Evolutionary conservation across 2,888 invertebrate species (phyloP), one percentile per base, ranked within the genome.

Genomic region (Aphrophora alni): DNA sequence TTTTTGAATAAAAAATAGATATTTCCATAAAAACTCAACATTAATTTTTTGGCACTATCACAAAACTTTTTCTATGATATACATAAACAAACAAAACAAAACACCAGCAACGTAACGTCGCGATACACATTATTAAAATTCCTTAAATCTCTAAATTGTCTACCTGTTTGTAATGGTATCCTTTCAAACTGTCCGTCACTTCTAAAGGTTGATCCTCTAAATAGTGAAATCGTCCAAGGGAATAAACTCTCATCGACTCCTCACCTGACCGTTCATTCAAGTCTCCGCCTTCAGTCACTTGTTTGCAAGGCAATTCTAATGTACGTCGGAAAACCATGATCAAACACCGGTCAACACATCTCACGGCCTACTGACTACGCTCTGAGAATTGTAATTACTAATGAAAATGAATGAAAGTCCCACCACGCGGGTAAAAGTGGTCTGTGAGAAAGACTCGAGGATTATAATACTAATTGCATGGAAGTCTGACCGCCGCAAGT

Each of bases 111-210:
- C n/a, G n/a, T n/a, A n/a, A n/a, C n/a, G n/a, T n/a, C n/a, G n/a
- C n/a, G n/a, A n/a, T n/a, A n/a, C n/a, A n/a, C n/a, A n/a, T n/a
- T n/a, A n/a, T n/a, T n/a, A n/a, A n/a, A n/a, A n/a, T n/a, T n/a
- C n/a, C n/a, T n/a, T n/a, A n/a, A n/a, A n/a, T n/a, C n/a, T n/a
- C n/a, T n/a, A n/a, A n/a, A n/a, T n/a, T n/a, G n/a, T 44, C 10
- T 59, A 59, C 59, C 59, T 59, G 59, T 59, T 21, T 76, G 26
- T 77, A 80, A 80, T 83, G 83, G 81, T 85, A 85, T 78, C 84
- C 85, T 78, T 84, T 85, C 69, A 85, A 82, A 24, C 84, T 84
- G 26, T 82, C 78, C 0, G 85, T 85, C n/a, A 85, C 82, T 78
- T 85, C 84, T 27, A 84, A 77, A 17, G 84, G 85, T 3, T 83